Conservation (phyloP, 2,888 invertebrate genomes). For the Frankliniella fusca region DNA sequence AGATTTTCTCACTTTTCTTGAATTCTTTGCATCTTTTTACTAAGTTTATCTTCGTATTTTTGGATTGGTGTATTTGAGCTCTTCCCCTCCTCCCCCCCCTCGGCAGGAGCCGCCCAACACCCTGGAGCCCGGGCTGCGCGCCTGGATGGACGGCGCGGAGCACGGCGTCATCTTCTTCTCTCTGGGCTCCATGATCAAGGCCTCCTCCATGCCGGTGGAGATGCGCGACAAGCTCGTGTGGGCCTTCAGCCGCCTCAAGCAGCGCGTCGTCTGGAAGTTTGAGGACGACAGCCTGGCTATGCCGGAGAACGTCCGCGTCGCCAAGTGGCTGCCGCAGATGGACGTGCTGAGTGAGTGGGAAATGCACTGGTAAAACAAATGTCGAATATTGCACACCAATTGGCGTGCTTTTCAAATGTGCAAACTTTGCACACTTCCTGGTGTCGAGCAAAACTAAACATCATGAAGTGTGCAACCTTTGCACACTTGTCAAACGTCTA, state of each 20-base stretch:
- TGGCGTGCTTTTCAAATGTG: too few relatives aligned
- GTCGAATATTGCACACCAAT: too few relatives aligned
- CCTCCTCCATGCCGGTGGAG: conserved; percentile 58
- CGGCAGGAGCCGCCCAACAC: conserved; percentile 25
- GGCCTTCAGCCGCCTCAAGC: conserved; percentile 59
- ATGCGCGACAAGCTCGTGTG: conserved; percentile 57
- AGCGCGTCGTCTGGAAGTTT: conserved; percentile 76
- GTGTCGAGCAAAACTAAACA: too few relatives aligned
- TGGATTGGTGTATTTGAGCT: too few relatives aligned
- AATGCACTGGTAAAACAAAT: background rate
- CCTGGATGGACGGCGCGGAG: conserved; percentile 60
- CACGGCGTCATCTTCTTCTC: conserved; percentile 70
- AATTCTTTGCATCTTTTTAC: too few relatives aligned
- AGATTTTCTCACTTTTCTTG: too few relatives aligned
- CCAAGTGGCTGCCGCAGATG: conserved; percentile 71
- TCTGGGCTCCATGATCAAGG: conserved; percentile 69
- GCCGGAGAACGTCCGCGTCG: conserved; percentile 59
- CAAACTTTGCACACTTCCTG: too few relatives aligned
- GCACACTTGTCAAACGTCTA: too few relatives aligned
- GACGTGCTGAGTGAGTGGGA: conserved; percentile 62
- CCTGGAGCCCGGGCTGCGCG: conserved; percentile 51
- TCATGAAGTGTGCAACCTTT: too few relatives aligned
- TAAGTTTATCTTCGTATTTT: too few relatives aligned
- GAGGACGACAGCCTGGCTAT: conserved; percentile 58
- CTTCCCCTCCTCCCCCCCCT: too few relatives aligned